phyloP scores from a whole-genome alignment of 2,888 invertebrate genomes.

The Pandemis cinnamomeana region DNA sequence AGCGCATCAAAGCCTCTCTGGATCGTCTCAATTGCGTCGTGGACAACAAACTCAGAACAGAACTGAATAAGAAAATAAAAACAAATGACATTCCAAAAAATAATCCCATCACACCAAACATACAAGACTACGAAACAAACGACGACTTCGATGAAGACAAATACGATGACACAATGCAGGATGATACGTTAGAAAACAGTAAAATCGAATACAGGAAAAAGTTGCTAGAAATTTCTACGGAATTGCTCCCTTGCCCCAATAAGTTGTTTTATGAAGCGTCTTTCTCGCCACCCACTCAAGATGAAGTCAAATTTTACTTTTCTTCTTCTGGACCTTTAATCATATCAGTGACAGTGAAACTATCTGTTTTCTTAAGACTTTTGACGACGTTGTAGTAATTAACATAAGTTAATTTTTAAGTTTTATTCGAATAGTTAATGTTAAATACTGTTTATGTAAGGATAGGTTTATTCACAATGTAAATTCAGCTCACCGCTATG shows the following conservation, averaged over 20 bases:
- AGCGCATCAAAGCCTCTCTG: slow-evolving; percentile 86
- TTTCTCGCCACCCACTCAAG: slow-evolving; percentile 75
- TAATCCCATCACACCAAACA: slow-evolving; percentile 48
- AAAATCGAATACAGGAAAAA: slow-evolving; percentile 71
- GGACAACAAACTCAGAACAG: slow-evolving; percentile 72
- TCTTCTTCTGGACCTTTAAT: slow-evolving; percentile 57
- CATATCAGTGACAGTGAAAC: slow-evolving; percentile 48
- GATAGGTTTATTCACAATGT: neutral
- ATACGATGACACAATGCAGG: slow-evolving; percentile 76
- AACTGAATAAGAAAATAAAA: slow-evolving; percentile 56
- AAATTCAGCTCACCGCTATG: neutral
- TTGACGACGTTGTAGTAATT: slow-evolving; percentile 57
- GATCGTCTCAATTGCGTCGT: slow-evolving; percentile 88
- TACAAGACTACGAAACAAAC: slow-evolving; percentile 68
- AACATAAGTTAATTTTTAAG: neutral
- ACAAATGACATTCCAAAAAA: slow-evolving; percentile 51
- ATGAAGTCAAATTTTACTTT: slow-evolving; percentile 78
- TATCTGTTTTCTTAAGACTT: slow-evolving; percentile 50
- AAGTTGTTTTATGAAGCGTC: slow-evolving; percentile 70
- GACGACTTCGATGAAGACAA: slow-evolving; percentile 68
- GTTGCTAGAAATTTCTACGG: slow-evolving; percentile 70
- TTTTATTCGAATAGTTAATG: neutral
- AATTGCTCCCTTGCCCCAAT: slow-evolving; percentile 73
- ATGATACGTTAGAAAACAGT: slow-evolving; percentile 64
- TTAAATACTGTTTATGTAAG: neutral